phyloP scores from a whole-genome alignment of 2,888 invertebrate genomes.

The Eilema griseolum region DNA sequence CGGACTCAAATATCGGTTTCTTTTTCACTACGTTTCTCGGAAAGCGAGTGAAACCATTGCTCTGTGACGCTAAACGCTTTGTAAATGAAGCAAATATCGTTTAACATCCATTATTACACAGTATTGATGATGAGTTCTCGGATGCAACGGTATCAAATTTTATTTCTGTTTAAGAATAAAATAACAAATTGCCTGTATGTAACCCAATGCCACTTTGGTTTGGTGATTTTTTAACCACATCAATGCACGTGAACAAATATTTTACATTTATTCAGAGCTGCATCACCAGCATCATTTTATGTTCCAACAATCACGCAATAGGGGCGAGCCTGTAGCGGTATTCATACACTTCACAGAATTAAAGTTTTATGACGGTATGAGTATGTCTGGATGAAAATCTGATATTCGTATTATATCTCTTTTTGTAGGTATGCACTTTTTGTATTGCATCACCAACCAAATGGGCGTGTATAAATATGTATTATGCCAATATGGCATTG shows the following conservation, averaged over 20 bases:
- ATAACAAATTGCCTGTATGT: background rate
- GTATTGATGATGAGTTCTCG: slow-evolving; percentile 14
- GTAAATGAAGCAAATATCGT: slow-evolving; percentile 28
- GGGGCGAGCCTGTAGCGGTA: too few relatives aligned
- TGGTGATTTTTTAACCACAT: background rate
- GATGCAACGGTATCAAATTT: slow-evolving; percentile 5
- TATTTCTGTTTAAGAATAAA: background rate
- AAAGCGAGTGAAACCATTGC: slow-evolving; percentile 35
- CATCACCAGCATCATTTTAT: too few relatives aligned
- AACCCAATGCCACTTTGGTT: background rate
- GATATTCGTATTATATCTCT: too few relatives aligned
- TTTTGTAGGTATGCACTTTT: too few relatives aligned
- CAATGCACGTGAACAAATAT: too few relatives aligned
- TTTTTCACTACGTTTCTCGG: slow-evolving; percentile 32
- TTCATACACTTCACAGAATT: too few relatives aligned
- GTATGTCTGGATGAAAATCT: too few relatives aligned
- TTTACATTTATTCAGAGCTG: background rate
- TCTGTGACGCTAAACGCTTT: slow-evolving; percentile 27
- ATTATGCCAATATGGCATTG: too few relatives aligned
- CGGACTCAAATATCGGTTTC: slow-evolving; percentile 32
- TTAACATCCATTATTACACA: slow-evolving; percentile 13
- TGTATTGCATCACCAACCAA: too few relatives aligned
- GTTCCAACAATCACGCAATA: too few relatives aligned
- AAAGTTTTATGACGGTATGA: too few relatives aligned
- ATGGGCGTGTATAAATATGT: too few relatives aligned